Conservation (phyloP, 1,140 invertebrate genomes). For the Phocides pigmalion region DNA sequence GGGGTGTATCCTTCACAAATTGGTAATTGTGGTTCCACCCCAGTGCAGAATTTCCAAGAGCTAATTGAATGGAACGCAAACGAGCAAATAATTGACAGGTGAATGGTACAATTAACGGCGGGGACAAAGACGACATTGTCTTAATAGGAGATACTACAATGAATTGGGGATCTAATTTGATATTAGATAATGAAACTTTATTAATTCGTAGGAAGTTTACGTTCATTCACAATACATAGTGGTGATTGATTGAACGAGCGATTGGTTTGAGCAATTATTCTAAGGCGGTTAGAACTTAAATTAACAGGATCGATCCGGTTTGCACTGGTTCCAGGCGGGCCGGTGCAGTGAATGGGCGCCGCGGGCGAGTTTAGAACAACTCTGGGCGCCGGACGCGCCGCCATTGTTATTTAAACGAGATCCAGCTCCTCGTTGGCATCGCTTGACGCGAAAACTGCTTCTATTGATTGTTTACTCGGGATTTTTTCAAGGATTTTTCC, state of each 20-base stretch:
- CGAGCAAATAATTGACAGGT: slow-evolving; percentile 34
- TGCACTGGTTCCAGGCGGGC: slow-evolving; percentile 6
- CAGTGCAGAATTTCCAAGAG: slow-evolving; percentile 9
- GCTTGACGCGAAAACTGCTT: slow-evolving; percentile 16
- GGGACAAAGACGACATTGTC: slow-evolving; percentile 32
- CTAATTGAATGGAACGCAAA: slow-evolving; percentile 16
- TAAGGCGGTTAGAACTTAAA: slow-evolving; percentile 33
- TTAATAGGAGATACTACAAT: slow-evolving; percentile 26
- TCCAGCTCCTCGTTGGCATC: slow-evolving; percentile 10
- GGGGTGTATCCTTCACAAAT: too few species aligned
- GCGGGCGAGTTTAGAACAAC: slow-evolving; percentile 17
- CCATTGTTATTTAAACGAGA: slow-evolving; percentile 25
- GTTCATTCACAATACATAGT: slow-evolving; percentile 27
- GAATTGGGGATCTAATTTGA: slow-evolving; percentile 36
- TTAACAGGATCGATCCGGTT: slow-evolving; percentile 34
- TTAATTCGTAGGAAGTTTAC: slow-evolving; percentile 21
- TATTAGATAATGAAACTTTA: slow-evolving; percentile 35
- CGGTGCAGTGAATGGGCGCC: slow-evolving; percentile 16
- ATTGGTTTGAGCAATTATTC: slow-evolving; percentile 19
- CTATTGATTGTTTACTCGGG: slow-evolving; percentile 5
- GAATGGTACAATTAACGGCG: slow-evolving; percentile 31
- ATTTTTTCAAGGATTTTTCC: slow-evolving; percentile 17
- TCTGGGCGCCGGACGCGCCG: background rate
- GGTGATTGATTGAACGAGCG: slow-evolving; percentile 27
- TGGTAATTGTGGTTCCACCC: background rate